Conservation (phyloP, 37 sponge, comb jelly and placozoan genomes). For the Hormiphora californensis region DNA sequence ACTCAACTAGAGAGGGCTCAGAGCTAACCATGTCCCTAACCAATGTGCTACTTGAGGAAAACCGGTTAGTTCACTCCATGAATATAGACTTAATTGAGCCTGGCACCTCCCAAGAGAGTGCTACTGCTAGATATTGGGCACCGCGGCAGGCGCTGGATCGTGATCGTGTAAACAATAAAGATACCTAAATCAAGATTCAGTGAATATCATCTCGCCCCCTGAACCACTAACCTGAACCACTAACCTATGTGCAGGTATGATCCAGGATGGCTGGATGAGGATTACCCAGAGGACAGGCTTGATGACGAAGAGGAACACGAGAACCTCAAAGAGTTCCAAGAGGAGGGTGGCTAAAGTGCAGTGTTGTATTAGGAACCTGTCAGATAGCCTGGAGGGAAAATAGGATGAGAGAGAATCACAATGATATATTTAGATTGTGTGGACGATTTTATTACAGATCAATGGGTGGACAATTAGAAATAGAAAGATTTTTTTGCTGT, state of each 20-base stretch:
- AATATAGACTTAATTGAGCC: background rate
- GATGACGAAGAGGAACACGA: no score
- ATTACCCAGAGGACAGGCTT: background rate
- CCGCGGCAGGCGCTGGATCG: background rate
- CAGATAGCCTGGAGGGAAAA: no score
- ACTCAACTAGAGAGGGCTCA: background rate
- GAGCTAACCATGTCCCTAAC: background rate
- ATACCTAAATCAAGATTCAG: background rate
- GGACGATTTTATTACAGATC: no score
- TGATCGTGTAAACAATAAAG: background rate
- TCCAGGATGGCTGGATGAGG: background rate
- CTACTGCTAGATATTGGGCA: background rate
- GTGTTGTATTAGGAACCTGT: no score
- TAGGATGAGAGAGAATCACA: no score
- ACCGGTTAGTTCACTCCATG: background rate
- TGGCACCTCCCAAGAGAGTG: no score
- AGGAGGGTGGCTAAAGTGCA: no score
- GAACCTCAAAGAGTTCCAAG: no score
- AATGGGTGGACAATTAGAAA: no score
- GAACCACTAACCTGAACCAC: background rate
- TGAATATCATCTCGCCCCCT: background rate
- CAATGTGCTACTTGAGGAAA: background rate
- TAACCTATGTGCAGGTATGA: background rate
- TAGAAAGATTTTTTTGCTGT: no score
- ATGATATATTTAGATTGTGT: no score